These are phyloP conservation scores for Corticium candelabrum DNA, from an alignment of 37 sponge, comb jelly and placozoan species.

Conservation along the genomic window DNA sequence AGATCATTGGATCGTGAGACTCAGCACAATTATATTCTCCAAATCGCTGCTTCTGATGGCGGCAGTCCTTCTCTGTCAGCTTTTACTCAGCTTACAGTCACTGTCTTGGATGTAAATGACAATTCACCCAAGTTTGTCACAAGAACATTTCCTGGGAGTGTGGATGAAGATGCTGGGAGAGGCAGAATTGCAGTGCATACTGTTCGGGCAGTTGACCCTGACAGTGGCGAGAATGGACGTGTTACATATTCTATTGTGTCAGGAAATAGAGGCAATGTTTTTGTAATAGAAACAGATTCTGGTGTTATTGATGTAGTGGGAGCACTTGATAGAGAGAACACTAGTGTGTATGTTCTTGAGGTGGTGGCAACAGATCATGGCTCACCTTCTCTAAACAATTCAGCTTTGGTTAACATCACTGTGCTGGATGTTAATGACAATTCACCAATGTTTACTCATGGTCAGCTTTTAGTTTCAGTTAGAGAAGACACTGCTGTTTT, in stretches of 20 bases:
- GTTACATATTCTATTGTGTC: neutral
- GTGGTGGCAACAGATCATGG: neutral
- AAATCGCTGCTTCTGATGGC: neutral
- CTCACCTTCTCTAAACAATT: neutral
- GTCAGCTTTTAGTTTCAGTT: neutral
- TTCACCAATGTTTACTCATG: neutral
- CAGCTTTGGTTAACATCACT: neutral
- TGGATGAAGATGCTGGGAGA: neutral
- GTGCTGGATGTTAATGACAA: neutral
- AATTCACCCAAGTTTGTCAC: neutral
- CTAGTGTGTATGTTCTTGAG: neutral
- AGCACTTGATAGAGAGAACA: neutral
- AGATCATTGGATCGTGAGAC: neutral
- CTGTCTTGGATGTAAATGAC: neutral
- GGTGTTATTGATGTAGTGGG: neutral
- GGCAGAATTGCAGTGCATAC: neutral
- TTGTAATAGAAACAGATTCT: neutral
- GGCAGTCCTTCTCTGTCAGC: neutral
- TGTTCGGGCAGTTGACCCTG: neutral
- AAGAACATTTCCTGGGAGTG: neutral
- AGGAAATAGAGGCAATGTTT: neutral
- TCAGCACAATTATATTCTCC: neutral
- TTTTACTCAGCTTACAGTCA: neutral
- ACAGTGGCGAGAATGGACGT: neutral
- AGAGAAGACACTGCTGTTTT: neutral